phyloP scores from a whole-genome alignment of 2,113 vertebrate species.

The Irena cyanogastra region DNA sequence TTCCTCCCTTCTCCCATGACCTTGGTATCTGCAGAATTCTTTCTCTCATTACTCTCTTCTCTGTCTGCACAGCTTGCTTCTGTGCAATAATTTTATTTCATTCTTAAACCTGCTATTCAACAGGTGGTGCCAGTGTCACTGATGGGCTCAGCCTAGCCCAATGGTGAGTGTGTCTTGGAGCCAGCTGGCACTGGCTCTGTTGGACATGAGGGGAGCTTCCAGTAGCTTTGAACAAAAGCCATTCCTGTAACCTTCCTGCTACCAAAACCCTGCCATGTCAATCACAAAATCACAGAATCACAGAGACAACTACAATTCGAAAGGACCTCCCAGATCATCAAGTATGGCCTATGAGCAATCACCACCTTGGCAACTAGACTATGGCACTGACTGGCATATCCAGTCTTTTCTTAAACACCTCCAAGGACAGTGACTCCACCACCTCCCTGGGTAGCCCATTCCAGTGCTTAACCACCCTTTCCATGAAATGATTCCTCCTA shows the following conservation, averaged over 20 bases:
- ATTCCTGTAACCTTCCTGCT: background rate
- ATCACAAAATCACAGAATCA: background rate
- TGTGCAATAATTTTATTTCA: background rate
- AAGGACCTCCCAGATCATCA: background rate
- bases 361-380: background rate
- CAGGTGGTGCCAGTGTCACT: background rate
- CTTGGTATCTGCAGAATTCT: background rate
- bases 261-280: background rate
- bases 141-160: background rate
- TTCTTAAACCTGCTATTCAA: background rate
- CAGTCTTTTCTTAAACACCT: background rate
- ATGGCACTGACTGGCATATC: background rate
- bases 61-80: background rate
- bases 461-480: background rate
- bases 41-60: background rate
- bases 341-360: background rate
- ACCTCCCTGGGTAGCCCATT: background rate
- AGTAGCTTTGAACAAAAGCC: background rate
- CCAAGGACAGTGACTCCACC: background rate
- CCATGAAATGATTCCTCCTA: background rate
- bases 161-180: no score
- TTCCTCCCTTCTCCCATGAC: background rate
- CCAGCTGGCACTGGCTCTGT: background rate
- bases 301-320: accelerated
- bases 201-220: background rate